Evolutionary conservation across 2,888 invertebrate species (phyloP).

Genomic region (Caenorhabditis sp.): DNA sequence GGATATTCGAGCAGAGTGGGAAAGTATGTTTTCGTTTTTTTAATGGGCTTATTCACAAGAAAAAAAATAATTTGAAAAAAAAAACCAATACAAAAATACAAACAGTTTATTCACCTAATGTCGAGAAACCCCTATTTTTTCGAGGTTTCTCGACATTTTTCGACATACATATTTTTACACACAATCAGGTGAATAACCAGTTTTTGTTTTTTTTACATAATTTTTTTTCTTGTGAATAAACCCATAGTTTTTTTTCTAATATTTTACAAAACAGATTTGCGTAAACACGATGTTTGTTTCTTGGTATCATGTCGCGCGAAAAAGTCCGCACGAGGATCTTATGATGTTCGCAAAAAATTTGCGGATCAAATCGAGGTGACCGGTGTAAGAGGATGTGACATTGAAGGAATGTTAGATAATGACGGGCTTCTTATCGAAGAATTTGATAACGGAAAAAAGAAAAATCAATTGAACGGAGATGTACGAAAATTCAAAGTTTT

Average conservation of each 20-base stretch:
- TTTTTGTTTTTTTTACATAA: too few relatives aligned
- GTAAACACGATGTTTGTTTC: conserved; percentile 98
- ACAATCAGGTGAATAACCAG: too few relatives aligned
- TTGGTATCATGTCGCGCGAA: conserved; percentile 83
- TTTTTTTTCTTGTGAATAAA: too few relatives aligned
- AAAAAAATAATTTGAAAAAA: too few relatives aligned
- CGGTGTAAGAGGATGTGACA: conserved; percentile 93
- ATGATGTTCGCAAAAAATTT: conserved; percentile 63
- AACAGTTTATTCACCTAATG: too few relatives aligned
- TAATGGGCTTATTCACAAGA: too few relatives aligned
- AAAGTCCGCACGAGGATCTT: conserved; percentile 80
- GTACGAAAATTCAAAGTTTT: conserved; percentile 89
- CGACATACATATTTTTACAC: too few relatives aligned
- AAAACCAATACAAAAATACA: too few relatives aligned
- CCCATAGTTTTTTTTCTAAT: too few relatives aligned
- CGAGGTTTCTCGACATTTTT: too few relatives aligned
- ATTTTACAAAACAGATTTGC: conserved; percentile 75
- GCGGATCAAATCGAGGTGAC: conserved; percentile 71
- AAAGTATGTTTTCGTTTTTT: conserved; percentile 73
- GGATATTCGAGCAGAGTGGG: conserved; percentile 96
- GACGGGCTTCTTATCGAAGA: conserved; percentile 96
- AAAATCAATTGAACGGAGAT: conserved; percentile 78
- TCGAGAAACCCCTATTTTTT: too few relatives aligned
- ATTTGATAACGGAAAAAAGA: conserved; percentile 66
- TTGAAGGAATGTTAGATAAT: conserved; percentile 95